Base-by-base conservation (phyloP, 2,888 invertebrate species). In the Dilophus febrilis region DNA sequence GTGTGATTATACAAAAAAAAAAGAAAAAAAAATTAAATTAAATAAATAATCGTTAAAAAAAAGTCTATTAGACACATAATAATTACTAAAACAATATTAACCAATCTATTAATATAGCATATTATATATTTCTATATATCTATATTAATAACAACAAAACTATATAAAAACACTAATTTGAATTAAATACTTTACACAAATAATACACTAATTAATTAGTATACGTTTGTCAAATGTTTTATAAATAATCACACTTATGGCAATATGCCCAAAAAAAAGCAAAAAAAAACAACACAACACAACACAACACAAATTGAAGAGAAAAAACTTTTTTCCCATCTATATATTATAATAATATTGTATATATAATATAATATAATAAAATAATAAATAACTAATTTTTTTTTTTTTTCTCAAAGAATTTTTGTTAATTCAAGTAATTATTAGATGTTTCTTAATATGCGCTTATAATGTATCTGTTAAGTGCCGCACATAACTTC, bases 151-250 rank as follows among this genome's bases (percentile, higher is more conserved):
- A 34, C 16, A 31, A 38, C 30, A 40, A 40, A 11, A 38, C 37
- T 31, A 41, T 30, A 41, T 38, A 31, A 40, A 31, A 41, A 30
- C 37, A 43, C 41, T 38, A 42, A 34, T 36, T 30, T 39, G 44
- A 36, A 41, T 52, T 53, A 55, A 53, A 50, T 47, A 49, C 47
- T 52, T 61, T 61, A 58, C 55, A 58, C 59, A 61, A 61, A 61
- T 29, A 42, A 39, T 32, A 39, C 39, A 37, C 42, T 58, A 59
- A 61, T 61, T 61, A 61, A 61, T 61, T 61, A 61, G 61, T 61
- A 58, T 56, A 53, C 57, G 53, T 59, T 59, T 60, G 61, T 60
- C 62, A 61, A 61, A 59, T 58, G 53, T 54, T 56, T 47, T 47
- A 50, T 48, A 48, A 38, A 38, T 38, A 38, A 38, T 38, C 38